A percentile compares a stretch with the other conserved stretches of the same genome.
Conservation (phyloP, 2,888 invertebrate species). For the Stegana nigrithorax region DNA sequence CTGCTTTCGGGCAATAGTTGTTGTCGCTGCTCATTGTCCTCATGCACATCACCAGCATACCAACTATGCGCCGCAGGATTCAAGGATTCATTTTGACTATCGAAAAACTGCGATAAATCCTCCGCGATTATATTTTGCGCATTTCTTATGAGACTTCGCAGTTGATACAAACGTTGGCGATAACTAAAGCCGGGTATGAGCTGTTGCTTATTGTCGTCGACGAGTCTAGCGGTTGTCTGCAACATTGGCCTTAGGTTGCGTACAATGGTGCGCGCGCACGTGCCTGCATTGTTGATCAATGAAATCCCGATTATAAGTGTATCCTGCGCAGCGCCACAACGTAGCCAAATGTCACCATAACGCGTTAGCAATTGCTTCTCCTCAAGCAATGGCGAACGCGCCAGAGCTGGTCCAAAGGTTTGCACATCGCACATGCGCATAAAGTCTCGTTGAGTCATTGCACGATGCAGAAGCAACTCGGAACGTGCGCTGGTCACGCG, state of each 20-base stretch:
- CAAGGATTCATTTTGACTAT: constrained; percentile 33
- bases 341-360: constrained; percentile 61
- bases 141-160: constrained; percentile 37
- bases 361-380: constrained; percentile 60
- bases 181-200: constrained; percentile 25
- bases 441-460: constrained; percentile 52
- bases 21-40: background rate
- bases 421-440: constrained; percentile 37
- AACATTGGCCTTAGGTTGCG: constrained; percentile 35
- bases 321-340: constrained; percentile 41
- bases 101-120: constrained; percentile 48
- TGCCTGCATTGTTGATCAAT: constrained; percentile 48
- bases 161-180: constrained; percentile 52
- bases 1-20: constrained; percentile 55
- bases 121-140: too few relatives aligned
- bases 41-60: too few relatives aligned
- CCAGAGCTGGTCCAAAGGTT: constrained; percentile 47
- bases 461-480: constrained; percentile 52
- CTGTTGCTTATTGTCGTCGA: background rate
- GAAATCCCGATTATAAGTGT: constrained; percentile 54
- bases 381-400: constrained; percentile 53
- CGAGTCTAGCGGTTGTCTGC: background rate
- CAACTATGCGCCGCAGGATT: too few relatives aligned
- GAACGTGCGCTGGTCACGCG: constrained; percentile 49
- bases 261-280: constrained; percentile 24